These are phyloP conservation scores for Chloropsis cyanopogon DNA, from an alignment of 2,113 vertebrate species.

Conservation along the genomic window DNA sequence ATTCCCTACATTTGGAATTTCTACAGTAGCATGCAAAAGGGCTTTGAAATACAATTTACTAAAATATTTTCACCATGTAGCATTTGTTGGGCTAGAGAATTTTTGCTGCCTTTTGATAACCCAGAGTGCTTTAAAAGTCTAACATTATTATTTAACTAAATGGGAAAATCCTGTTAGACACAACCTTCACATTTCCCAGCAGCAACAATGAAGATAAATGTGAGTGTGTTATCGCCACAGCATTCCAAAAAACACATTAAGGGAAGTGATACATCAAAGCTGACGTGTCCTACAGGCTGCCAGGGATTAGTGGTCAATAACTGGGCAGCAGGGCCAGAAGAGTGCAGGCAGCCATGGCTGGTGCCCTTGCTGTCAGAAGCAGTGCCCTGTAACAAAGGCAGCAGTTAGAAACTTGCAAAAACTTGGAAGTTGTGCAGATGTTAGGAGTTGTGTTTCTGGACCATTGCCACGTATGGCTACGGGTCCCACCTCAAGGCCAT, in stretches of 20 bases:
- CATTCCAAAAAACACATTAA: conserved; percentile 35
- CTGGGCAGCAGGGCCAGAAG: not conserved
- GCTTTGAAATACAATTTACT: not conserved
- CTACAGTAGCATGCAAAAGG: not conserved
- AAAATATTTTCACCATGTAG: not conserved
- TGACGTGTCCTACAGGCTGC: not conserved
- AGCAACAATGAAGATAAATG: conserved; percentile 28
- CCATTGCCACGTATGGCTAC: not conserved
- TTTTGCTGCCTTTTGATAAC: not conserved
- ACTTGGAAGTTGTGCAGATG: not conserved
- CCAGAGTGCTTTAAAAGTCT: not conserved
- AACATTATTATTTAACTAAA: conserved; percentile 4
- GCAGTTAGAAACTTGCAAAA: not conserved
- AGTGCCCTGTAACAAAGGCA: not conserved
- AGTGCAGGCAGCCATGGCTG: not conserved
- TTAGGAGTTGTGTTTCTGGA: not conserved
- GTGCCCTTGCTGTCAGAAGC: not conserved
- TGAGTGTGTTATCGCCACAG: not conserved
- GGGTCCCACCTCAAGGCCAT: not conserved
- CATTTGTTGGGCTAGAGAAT: not conserved
- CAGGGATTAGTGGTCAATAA: not conserved
- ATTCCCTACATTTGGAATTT: not conserved
- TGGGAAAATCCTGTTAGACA: not conserved
- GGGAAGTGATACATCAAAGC: conserved; percentile 18
- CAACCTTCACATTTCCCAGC: conserved; percentile 45